Evolutionary conservation across 2,888 invertebrate species (phyloP), one percentile per base, ranked within the genome.

Genomic region (Tyria jacobaeae): DNA sequence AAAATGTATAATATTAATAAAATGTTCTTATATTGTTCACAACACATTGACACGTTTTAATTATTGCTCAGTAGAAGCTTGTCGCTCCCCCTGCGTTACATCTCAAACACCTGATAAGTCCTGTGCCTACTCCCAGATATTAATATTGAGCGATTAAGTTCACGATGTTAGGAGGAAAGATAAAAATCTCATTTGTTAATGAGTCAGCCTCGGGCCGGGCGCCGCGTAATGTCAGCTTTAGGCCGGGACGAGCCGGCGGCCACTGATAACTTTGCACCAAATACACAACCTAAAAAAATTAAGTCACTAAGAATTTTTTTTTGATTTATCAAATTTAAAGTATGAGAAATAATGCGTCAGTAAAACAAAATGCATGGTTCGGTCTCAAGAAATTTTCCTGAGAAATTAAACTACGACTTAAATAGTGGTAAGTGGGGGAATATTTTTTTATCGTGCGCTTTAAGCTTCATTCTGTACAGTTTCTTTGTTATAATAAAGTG

Each of bases 181-280:
- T 84, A 83, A 86, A 85, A 84, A 83, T 79, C 81, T 76, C 81
- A 86, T 86, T 86, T 83, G 77, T 71, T 84, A 86, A 85, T 85
- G 81, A 81, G 74, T 61, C 41, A 54, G 66, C 75, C 70, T 74
- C 75, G 75, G 73, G 57, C 24, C 39, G 53, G 39, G n/a, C 7
- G 48, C 15, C 48, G 48, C 24, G 60, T 62, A 66, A 67, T 66
- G 70, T 65, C 62, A 66, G 67, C 68, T 62, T 67, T 62, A 57
- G 69, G 64, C 12, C 55, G 55, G 60, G 66, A 9, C n/a, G 24
- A 44, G 35, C 47, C 24, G 47, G 58, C 61, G 21, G 63, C 47
- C 1, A 61, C 55, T 61, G 74, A 75, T 73, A 75, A 75, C 64
- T 63, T 72, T 66, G 61, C 58, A 64, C 63, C 58, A 48, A 66